A percentile compares a stretch with the other conserved stretches of the same genome.
Evolutionary conservation across 2,797 vertebrate species (phyloP).

Genomic region (Heteromormyrus szaboi): DNA sequence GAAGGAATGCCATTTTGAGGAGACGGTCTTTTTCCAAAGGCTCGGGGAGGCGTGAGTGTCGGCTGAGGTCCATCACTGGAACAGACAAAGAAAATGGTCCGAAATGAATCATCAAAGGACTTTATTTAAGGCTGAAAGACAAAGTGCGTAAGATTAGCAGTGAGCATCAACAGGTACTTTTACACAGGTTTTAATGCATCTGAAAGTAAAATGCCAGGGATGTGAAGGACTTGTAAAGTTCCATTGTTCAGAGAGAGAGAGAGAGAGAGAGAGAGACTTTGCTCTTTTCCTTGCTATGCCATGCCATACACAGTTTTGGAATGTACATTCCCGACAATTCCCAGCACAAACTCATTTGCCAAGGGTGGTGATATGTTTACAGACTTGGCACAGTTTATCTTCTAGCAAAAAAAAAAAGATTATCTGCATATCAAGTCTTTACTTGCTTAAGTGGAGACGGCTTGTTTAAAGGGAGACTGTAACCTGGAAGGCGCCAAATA

Average conservation of each 20-base stretch:
- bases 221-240: not conserved
- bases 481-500: not conserved
- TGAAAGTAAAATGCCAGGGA: not conserved
- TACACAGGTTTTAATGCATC: not conserved
- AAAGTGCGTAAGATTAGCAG: not conserved
- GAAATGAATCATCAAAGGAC: not conserved
- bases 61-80: not conserved
- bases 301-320: not conserved
- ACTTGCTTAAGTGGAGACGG: constrained; percentile 17
- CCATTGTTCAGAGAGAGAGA: not conserved
- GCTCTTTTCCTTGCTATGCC: not conserved
- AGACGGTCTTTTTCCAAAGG: not conserved
- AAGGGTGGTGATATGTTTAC: constrained; percentile 13
- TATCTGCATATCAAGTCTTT: constrained; percentile 18
- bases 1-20: not conserved
- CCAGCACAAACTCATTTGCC: not conserved
- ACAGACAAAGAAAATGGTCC: not conserved
- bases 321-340: not conserved
- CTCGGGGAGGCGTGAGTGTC: not conserved
- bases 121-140: not conserved
- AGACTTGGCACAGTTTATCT: constrained; percentile 5
- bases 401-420: not conserved
- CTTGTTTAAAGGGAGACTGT: constrained; percentile 1
- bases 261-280: not conserved
- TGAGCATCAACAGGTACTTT: not conserved